Percentiles rank a stretch among this genome's conserved stretches.
These are phyloP conservation scores for Cyphomyrus discorhynchus DNA, from an alignment of 2,113 vertebrate genomes.

Conservation along the genomic window DNA sequence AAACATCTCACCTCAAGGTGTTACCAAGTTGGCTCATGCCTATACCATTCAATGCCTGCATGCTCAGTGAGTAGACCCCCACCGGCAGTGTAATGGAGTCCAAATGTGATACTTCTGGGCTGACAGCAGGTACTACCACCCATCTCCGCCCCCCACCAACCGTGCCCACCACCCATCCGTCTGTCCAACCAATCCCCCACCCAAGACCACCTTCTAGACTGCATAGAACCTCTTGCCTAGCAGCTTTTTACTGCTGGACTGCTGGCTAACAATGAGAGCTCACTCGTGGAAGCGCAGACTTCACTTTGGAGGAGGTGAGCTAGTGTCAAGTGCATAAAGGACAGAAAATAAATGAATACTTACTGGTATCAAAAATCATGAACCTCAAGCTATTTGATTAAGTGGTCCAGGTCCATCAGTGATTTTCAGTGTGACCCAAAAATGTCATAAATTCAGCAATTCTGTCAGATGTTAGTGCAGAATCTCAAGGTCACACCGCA, in stretches of 20 bases:
- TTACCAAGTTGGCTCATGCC: not conserved
- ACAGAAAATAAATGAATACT: constrained; percentile 37
- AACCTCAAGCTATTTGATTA: constrained; percentile 26
- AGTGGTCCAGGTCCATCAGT: constrained; percentile 23
- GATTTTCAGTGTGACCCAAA: constrained; percentile 45
- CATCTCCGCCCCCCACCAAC: not conserved
- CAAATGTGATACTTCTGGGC: not conserved
- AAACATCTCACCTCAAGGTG: not conserved
- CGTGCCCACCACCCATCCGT: constrained; percentile 1
- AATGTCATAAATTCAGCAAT: constrained; percentile 42
- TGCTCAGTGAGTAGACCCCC: not conserved
- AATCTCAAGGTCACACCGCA: constrained; percentile 46
- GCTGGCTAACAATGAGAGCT: not conserved
- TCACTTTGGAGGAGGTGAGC: not conserved
- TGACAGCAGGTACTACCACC: not conserved
- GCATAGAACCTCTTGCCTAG: not conserved
- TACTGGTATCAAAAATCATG: constrained; percentile 32
- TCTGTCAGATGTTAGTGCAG: constrained; percentile 28
- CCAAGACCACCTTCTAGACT: not conserved
- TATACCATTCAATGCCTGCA: not conserved
- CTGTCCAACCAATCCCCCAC: not conserved
- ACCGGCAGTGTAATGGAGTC: constrained; percentile 10
- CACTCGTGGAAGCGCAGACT: not conserved
- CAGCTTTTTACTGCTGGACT: not conserved
- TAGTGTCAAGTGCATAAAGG: constrained; percentile 14